Conservation (phyloP, 2,797 vertebrate genomes). For the Potorous gilbertii region DNA sequence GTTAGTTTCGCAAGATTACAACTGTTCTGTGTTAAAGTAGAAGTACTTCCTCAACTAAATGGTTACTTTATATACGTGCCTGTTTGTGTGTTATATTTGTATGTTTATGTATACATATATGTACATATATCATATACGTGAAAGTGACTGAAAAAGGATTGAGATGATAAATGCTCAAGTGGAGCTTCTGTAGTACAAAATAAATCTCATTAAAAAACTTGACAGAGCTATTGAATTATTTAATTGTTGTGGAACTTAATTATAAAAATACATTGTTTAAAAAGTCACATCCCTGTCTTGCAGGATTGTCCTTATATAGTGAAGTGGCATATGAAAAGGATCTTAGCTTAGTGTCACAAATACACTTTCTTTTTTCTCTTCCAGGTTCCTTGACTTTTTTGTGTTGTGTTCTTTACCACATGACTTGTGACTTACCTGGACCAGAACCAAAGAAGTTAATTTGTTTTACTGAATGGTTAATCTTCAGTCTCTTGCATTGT, state of each 20-base stretch:
- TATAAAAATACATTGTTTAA: neutral
- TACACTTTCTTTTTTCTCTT: neutral
- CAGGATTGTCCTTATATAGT: neutral
- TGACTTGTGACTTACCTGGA: neutral
- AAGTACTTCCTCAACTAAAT: neutral
- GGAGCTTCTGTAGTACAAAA: neutral
- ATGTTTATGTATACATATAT: neutral
- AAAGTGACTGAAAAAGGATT: neutral
- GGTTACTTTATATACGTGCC: neutral
- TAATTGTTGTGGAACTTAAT: neutral
- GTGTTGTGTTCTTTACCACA: neutral
- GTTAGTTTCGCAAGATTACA: neutral
- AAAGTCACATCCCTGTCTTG: neutral
- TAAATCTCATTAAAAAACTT: neutral
- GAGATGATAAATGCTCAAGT: neutral
- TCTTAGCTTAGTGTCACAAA: neutral
- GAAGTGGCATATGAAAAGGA: neutral
- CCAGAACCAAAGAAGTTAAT: slow-evolving; percentile 35
- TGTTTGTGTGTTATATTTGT: neutral
- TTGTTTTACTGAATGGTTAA: slow-evolving; percentile 35
- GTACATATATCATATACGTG: neutral
- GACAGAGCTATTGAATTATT: neutral
- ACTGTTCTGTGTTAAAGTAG: neutral
- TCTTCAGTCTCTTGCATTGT: slow-evolving; percentile 1
- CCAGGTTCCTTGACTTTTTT: neutral